Conservation (phyloP, 2,797 vertebrate species). For the Leptodactylus fallax region DNA sequence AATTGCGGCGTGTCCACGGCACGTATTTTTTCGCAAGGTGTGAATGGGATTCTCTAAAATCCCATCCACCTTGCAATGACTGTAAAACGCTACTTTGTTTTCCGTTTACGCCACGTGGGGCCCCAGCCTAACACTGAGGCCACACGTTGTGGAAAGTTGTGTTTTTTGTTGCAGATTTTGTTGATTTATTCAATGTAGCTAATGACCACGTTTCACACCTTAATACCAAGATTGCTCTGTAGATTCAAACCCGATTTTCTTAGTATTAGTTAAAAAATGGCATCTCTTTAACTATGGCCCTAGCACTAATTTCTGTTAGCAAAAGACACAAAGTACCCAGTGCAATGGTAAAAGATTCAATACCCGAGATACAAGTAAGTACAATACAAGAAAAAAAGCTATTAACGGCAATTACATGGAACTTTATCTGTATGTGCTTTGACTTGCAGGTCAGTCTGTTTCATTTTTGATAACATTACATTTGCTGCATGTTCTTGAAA, state of each 20-base stretch:
- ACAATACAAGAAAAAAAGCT: constrained; percentile 46
- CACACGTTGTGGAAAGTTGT: no score
- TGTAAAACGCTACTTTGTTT: no score
- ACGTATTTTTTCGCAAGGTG: no score
- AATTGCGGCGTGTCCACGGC: no score
- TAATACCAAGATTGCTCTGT: not conserved
- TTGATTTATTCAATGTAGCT: no score
- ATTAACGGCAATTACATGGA: constrained; percentile 53
- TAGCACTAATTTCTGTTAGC: not conserved
- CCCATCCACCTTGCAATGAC: no score
- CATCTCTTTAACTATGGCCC: not conserved
- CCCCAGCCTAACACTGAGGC: no score
- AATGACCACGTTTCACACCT: no score
- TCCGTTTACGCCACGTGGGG: no score
- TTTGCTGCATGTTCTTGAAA: constrained; percentile 43
- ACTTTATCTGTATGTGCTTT: not conserved
- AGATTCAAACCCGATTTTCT: not conserved
- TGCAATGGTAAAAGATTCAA: not conserved
- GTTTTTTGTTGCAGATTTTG: no score
- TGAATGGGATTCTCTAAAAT: no score
- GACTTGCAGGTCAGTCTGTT: constrained; percentile 53
- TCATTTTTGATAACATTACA: constrained; percentile 51
- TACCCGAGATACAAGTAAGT: constrained; percentile 1
- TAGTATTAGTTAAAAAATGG: not conserved
- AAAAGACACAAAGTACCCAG: not conserved